A percentile compares a stretch with the other conserved stretches of the same genome.
These are phyloP conservation scores for Pollachius pollachius DNA, from an alignment of 2,113 vertebrate species.

Conservation along the genomic window DNA sequence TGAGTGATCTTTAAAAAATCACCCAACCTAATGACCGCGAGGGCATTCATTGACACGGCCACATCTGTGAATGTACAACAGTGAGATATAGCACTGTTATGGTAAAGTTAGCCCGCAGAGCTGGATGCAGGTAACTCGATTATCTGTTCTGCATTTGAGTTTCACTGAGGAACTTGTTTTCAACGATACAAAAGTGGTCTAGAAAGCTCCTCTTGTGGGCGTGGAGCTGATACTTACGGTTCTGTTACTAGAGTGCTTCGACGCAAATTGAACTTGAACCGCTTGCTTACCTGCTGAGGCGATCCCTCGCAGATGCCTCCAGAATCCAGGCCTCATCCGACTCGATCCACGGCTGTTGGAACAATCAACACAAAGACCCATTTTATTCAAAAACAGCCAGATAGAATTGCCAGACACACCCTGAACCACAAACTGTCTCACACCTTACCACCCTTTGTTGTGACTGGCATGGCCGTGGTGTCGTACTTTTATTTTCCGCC, in stretches of 20 bases:
- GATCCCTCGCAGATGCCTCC: conserved; percentile 18
- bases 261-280: background rate
- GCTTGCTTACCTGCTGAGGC: background rate
- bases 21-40: too few relatives aligned
- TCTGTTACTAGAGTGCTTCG: background rate
- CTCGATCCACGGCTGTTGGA: conserved; percentile 33
- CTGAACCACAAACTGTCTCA: conserved; percentile 53
- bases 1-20: too few relatives aligned
- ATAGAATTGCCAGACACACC: conserved; percentile 54
- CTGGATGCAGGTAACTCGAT: too few relatives aligned
- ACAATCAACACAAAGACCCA: conserved; percentile 32
- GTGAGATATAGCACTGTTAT: too few relatives aligned
- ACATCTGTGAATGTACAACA: too few relatives aligned
- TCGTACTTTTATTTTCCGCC: conserved; percentile 31
- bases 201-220: too few relatives aligned
- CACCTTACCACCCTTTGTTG: conserved; percentile 46
- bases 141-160: too few relatives aligned
- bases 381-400: conserved; percentile 47
- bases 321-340: conserved; percentile 14
- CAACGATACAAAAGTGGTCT: too few relatives aligned
- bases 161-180: too few relatives aligned
- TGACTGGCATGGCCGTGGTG: conserved; percentile 17
- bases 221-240: background rate
- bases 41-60: too few relatives aligned
- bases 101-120: too few relatives aligned